These are phyloP conservation scores for Andrena flavipes DNA, from an alignment of 2,888 invertebrate species.

Conservation along the genomic window DNA sequence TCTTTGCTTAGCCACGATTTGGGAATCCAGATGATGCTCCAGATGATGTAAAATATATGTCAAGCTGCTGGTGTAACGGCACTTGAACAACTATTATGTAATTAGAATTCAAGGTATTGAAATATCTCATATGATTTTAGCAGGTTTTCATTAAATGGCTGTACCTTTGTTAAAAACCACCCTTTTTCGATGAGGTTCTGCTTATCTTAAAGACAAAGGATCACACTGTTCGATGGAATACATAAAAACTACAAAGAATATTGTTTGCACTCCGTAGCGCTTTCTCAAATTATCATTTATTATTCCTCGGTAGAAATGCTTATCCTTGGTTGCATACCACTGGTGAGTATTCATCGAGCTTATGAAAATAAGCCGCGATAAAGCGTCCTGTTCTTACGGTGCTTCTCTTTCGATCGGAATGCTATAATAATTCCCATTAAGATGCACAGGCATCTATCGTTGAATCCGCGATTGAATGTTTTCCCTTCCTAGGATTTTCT, in stretches of 20 bases:
- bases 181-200: no score
- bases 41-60: not conserved
- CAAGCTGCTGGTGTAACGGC: no score
- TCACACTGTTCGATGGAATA: no score
- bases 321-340: not conserved
- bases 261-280: not conserved
- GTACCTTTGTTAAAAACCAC: no score
- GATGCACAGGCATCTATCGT: conserved; percentile 6
- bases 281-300: not conserved
- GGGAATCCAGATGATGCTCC: not conserved
- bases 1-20: not conserved
- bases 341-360: conserved; percentile 2
- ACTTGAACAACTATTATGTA: no score
- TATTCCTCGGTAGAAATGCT: conserved; percentile 1
- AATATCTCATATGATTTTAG: no score
- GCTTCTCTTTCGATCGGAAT: not conserved
- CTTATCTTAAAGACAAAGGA: no score
- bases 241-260: no score
- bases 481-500: conserved; percentile 13
- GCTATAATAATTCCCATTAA: conserved; percentile 39
- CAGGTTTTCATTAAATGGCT: not conserved
- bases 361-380: conserved; percentile 26
- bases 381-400: conserved; percentile 3
- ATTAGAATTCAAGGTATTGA: no score
- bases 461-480: conserved; percentile 31